Evolutionary conservation across 1,140 invertebrate genomes (phyloP), one percentile per base, ranked within the genome.

Genomic region (Orius insidiosus): DNA sequence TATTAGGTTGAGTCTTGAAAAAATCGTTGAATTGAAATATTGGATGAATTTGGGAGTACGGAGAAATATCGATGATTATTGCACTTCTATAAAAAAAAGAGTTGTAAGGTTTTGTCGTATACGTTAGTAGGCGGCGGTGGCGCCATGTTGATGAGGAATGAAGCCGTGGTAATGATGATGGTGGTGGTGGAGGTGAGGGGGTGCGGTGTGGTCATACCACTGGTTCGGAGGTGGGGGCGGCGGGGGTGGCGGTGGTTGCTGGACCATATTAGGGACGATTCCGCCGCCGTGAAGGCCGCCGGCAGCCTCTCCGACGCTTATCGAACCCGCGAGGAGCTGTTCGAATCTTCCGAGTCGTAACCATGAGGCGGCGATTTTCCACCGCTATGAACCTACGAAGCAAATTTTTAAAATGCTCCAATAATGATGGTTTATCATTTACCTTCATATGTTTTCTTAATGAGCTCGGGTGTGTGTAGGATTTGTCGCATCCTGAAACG

Each of bases 391-490:
- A 67, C 64, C 65, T 67, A 43, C 5, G 47, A 38, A 45, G 7
- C 3, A 24, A 24, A 24, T 24, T 24, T 24, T 24, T 24, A 24
- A n/a, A n/a, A n/a, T n/a, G n/a, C n/a, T n/a, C n/a, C n/a, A n/a
- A n/a, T n/a, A n/a, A n/a, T n/a, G n/a, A n/a, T n/a, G n/a, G n/a
- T n/a, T n/a, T n/a, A n/a, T n/a, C n/a, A n/a, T n/a, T n/a, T n/a
- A 90, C 89, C 74, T 98, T 98, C 90, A 97, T 96, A 66, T 98
- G 94, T 67, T 98, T 98, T 54, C 94, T 72, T 51, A 98, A 72
- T 15, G 90, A 96, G 44, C 85, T 92, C 5, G 95, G 95, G 65
- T 98, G 95, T 13, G 95, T 98, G 71, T 99, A 99, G 42, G 85
- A 93, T 68, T 98, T 98, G 71, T 97, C 93, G 69, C 94, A 98